Percentiles rank a stretch among this genome's conserved stretches.
Evolutionary conservation across 2,888 invertebrate genomes (phyloP).

Genomic region (Synergus laeviventris): DNA sequence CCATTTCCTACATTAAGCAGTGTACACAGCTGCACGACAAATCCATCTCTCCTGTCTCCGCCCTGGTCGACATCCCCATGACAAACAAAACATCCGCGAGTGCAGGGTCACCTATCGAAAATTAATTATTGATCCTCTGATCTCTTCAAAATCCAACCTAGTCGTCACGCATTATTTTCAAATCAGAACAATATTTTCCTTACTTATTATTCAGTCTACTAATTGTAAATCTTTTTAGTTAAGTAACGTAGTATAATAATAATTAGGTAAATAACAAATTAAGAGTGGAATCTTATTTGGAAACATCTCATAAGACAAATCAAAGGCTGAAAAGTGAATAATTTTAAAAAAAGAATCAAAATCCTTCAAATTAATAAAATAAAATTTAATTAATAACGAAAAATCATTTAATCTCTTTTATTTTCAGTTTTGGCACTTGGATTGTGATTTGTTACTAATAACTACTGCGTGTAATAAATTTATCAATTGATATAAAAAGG

Average conservation of each 20-base stretch:
- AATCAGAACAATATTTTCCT: not conserved
- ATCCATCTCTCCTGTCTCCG: conserved; percentile 67
- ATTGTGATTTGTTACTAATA: not conserved
- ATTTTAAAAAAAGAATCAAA: too few species aligned
- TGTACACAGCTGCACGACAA: conserved; percentile 75
- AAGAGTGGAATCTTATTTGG: too few species aligned
- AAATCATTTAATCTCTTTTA: not conserved
- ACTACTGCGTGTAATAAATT: conserved; percentile 1
- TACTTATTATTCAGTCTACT: not conserved
- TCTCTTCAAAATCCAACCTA: not conserved
- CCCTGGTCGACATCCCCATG: conserved; percentile 46
- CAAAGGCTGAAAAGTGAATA: too few species aligned
- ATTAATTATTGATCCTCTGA: conserved; percentile 64
- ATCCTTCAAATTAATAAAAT: too few species aligned
- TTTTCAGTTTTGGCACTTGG: not conserved
- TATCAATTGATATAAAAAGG: conserved; percentile 4
- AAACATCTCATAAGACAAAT: too few species aligned
- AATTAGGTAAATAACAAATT: too few species aligned
- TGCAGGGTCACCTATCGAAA: conserved; percentile 62
- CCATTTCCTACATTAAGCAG: conserved; percentile 68
- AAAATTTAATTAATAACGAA: too few species aligned
- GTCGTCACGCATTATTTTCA: not conserved
- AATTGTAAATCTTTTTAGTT: not conserved
- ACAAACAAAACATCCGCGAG: conserved; percentile 40
- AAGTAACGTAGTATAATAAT: too few species aligned